Base-by-base conservation (phyloP, 2,888 invertebrate species). In the Asteroscopus sphinx region DNA sequence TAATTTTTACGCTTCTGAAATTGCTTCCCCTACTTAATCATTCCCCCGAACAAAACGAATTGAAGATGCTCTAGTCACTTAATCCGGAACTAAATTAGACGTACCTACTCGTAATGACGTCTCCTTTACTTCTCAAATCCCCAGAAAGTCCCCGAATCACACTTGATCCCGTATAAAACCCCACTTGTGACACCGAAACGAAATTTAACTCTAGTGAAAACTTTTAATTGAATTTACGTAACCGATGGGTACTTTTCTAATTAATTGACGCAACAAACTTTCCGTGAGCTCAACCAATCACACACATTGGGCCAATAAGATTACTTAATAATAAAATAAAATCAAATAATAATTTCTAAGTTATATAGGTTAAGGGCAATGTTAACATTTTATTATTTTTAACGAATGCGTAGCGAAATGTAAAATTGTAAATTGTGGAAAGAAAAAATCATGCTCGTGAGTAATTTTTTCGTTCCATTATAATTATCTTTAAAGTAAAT, bases 181-280 rank as follows among this genome's bases (percentile, higher is more conserved):
- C 67, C 67, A 65, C 52, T 56, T 68, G 56, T 48, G 49, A 21
- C n/a, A 41, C 47, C 54, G 52, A 68, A 73, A 59, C 65, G 57
- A 76, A 80, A 79, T 81, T 79, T 68, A 75, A 81, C 77, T 74
- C 54, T 55, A 54, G 65, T 49, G 54, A 39, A 55, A 90, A 88
- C 77, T 89, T 89, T 88, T 86, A 88, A 90, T 90, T 87, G 85
- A 87, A 85, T 86, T 76, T 70, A 82, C 79, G 69, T 80, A 68
- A 73, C 65, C 79, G 67, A 80, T 77, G 63, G 77, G 83, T 87
- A 83, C 83, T 86, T 85, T 84, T 80, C 73, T 84, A 84, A 89
- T 87, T 85, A 82, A 73, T 81, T 71, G 41, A 37, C 44, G 53
- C 60, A 68, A 71, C 71, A 68, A 68, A 73, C 73, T 77, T 72